Percentiles rank a stretch among this genome's conserved stretches.
Conservation (phyloP, 2,888 invertebrate genomes). For the Callinectes sapidus region DNA sequence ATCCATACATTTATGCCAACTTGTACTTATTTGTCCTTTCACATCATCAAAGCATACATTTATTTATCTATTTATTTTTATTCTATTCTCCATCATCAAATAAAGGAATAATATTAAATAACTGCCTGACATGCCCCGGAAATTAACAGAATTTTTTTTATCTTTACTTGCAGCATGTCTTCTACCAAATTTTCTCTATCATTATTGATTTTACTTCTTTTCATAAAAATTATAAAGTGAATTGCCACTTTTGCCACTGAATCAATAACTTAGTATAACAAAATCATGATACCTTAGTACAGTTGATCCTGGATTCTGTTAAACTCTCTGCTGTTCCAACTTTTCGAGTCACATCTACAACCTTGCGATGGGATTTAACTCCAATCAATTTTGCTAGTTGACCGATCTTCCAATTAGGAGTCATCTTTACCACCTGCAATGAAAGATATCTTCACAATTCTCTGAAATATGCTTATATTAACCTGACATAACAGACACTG, state of each 20-base stretch:
- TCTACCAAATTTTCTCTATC: neutral
- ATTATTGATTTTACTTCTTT: neutral
- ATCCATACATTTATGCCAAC: neutral
- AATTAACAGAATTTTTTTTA: too few relatives aligned
- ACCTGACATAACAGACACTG: neutral
- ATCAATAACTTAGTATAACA: neutral
- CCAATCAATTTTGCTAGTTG: slow-evolving; percentile 87
- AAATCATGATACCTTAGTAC: slow-evolving; percentile 61
- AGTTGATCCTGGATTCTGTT: slow-evolving; percentile 79
- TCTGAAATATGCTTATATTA: neutral
- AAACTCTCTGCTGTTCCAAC: slow-evolving; percentile 88
- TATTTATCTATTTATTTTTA: too few relatives aligned
- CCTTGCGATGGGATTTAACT: slow-evolving; percentile 88
- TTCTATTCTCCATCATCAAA: neutral
- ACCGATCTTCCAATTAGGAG: slow-evolving; percentile 85
- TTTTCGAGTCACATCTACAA: slow-evolving; percentile 91
- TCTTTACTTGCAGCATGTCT: too few relatives aligned
- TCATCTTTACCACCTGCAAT: slow-evolving; percentile 79
- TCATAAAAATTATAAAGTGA: neutral
- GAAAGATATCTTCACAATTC: neutral
- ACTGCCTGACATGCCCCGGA: too few relatives aligned
- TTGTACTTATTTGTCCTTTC: neutral
- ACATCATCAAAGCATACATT: neutral
- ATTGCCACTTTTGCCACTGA: neutral
- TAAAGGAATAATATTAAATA: neutral